Percentiles rank a stretch among this genome's conserved stretches.
Evolutionary conservation across 2,797 vertebrate genomes (phyloP).

Genomic region (Nyctibius grandis): DNA sequence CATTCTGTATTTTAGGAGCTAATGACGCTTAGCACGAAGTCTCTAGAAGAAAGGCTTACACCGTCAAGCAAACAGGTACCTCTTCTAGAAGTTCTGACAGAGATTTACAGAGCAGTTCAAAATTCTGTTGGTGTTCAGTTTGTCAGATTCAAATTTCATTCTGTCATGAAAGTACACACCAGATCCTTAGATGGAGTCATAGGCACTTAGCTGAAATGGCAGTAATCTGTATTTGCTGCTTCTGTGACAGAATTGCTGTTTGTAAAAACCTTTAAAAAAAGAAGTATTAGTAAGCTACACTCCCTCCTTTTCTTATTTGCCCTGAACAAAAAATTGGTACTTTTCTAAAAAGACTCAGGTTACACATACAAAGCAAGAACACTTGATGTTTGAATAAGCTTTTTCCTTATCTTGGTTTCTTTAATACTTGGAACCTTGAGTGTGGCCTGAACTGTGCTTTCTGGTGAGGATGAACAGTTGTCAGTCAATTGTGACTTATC

Average conservation of each 20-base stretch:
- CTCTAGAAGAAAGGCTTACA: conserved; percentile 83
- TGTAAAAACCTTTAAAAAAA: background rate
- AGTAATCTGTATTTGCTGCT: background rate
- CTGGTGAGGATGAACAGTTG: background rate
- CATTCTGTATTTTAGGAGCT: conserved; percentile 80
- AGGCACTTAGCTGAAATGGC: background rate
- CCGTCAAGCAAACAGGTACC: conserved; percentile 88
- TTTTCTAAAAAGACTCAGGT: background rate
- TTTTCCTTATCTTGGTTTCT: background rate
- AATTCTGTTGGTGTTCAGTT: background rate
- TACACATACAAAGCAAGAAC: background rate
- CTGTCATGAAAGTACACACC: background rate
- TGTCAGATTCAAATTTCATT: background rate
- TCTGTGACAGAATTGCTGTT: background rate
- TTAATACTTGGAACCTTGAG: background rate
- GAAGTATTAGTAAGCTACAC: background rate
- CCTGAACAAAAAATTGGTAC: background rate
- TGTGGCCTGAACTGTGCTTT: background rate
- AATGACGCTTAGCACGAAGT: conserved; percentile 84
- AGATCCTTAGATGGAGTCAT: background rate
- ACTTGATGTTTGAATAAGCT: background rate
- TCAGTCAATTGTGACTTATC: background rate
- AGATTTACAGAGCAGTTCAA: background rate
- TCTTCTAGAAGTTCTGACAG: background rate
- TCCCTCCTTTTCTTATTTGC: background rate